phyloP scores from a whole-genome alignment of 2,797 vertebrate species.

The Typhlichthys subterraneus region DNA sequence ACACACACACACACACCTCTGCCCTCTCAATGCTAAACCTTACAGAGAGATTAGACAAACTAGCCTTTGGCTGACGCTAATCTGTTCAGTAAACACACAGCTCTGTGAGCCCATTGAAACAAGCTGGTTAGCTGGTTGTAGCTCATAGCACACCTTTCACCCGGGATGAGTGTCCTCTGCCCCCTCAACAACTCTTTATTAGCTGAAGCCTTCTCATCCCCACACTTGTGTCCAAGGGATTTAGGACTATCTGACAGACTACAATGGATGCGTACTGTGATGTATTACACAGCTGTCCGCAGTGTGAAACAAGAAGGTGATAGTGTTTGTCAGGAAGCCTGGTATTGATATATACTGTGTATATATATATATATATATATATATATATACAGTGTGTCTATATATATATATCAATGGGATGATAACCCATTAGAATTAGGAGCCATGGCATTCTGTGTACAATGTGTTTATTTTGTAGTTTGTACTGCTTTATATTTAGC shows the following conservation, averaged over 20 bases:
- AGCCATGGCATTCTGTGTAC: no score
- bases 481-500: no score
- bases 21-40: conserved; percentile 52
- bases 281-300: conserved; percentile 7
- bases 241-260: conserved; percentile 8
- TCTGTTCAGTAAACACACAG: conserved; percentile 77
- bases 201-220: conserved; percentile 27
- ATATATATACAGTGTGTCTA: no score
- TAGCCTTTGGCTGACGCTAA: conserved; percentile 70
- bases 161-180: conserved; percentile 28
- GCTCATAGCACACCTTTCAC: conserved; percentile 41
- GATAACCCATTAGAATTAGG: no score
- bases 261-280: conserved; percentile 11
- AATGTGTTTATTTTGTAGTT: no score
- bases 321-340: no score
- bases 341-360: no score
- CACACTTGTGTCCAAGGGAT: conserved; percentile 39
- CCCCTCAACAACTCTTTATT: conserved; percentile 49
- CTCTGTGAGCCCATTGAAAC: conserved; percentile 63
- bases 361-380: no score
- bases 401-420: no score
- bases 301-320: background rate
- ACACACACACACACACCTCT: background rate
- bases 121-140: conserved; percentile 34
- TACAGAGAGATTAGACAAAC: conserved; percentile 66